Base-by-base conservation (phyloP, 2,797 vertebrate genomes). In the Gambusia yucatana region DNA sequence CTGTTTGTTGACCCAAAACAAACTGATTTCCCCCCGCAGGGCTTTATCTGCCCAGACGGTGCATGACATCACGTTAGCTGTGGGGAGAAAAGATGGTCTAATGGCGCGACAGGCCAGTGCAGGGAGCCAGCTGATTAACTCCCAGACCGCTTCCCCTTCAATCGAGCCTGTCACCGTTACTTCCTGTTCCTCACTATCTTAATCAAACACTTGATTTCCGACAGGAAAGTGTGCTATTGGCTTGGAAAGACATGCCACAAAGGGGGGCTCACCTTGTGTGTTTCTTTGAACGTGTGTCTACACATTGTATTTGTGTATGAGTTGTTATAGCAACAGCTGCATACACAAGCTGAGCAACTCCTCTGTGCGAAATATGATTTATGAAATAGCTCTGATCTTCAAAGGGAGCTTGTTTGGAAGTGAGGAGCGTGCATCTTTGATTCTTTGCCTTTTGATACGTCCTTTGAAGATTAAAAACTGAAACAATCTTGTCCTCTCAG, bases 121-220 rank as follows among this genome's bases (percentile, higher is more conserved):
- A 80, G 84, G 44, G 11, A 84, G 86, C 89, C 33, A 78, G 79
- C 94, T 92, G 94, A 93, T 93, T 94, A 93, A 92, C 87, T 88
- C 85, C 36, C 90, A 91, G 92, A 93, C 93, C 82, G 86, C 87
- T 94, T 94, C 90, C 93, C 88, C 79, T 89, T 28, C 87, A 93
- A 93, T 86, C 90, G 73, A 85, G 81, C 89, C 91, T 95, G 94
- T 93, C 95, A 95, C 84, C 93, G 91, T 91, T 85, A 87, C 93
- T 96, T 97, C 96, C 96, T 96, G 94, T 91, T 87, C 76, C 88
- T 90, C 90, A 89, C 95, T 96, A 96, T 97, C 96, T 95, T 93
- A 94, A 93, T 95, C 92, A 87, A 93, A 94, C 94, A 95, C 94
- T 96, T 95, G 86, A 95, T 95, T 97, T 97, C 95, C 95, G 84